Base-by-base conservation (phyloP, 2,797 vertebrate genomes). In the Picus viridis region DNA sequence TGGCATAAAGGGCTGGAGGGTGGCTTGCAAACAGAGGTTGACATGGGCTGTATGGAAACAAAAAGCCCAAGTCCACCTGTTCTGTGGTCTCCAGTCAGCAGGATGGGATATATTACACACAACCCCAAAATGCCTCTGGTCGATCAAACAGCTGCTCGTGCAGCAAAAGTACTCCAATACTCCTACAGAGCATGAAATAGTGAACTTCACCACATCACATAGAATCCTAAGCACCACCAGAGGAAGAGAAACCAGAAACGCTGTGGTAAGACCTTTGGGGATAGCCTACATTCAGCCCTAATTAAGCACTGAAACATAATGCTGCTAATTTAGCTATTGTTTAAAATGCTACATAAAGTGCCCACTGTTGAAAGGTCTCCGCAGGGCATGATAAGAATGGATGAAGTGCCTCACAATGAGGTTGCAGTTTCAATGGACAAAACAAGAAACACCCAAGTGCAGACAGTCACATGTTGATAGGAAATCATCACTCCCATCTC, bases 81-180 rank as follows among this genome's bases (percentile, higher is more conserved):
- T 69, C 63, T 80, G 80, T 20, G 32, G 74, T 78, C 39, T 79
- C 45, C 58, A 53, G 64, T 6, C 76, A 77, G 23, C 5, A 1
- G 45, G 36, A 26, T 0, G 3, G 20, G 20, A 15, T 83, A 76
- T 36, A 79, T 79, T 78, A 45, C 5, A 6, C 29, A 27, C 51
- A 75, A 90, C 86, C 43, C 9, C 22, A 36, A 56, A 86, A 81
- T 8, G 17, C 24, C 57, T 57, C 75, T 70, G 34, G 34, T 56
- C 49, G 17, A 85, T 47, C 47, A 90, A 92, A 80, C 92, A 96
- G 89, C 92, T 96, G 96, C 68, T 43, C 70, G 29, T 5, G 27
- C 36, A 88, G 61, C 65, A 94, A 94, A 96, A 96, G 93, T 91
- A 96, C 85, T 74, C 10, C 16, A 6, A 29, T 0, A 0, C 9